A percentile compares a stretch with the other conserved stretches of the same genome.
phyloP scores from a whole-genome alignment of 2,888 invertebrate species.

The Piscicola geometra region DNA sequence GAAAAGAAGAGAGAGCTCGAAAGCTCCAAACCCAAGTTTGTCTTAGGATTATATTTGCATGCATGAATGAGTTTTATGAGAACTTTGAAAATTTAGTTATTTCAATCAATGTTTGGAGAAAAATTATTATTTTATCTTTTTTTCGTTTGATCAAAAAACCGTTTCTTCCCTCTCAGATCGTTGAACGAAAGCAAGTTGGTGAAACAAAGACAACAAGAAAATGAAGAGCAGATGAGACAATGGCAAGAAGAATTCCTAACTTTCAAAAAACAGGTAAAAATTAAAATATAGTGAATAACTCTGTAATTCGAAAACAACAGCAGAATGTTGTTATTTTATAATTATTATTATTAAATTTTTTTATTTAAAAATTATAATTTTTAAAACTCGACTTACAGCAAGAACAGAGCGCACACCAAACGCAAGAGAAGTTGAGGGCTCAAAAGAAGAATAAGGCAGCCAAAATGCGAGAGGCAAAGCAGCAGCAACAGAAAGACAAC shows the following conservation, averaged over 20 bases:
- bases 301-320: background rate
- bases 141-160: too few relatives aligned
- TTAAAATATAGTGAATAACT: background rate
- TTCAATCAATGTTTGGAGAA: too few relatives aligned
- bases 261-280: conserved; percentile 23
- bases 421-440: background rate
- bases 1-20: conserved; percentile 14
- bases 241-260: conserved; percentile 17
- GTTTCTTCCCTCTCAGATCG: too few relatives aligned
- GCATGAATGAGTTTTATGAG: too few relatives aligned
- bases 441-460: conserved; percentile 18
- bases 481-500: conserved; percentile 25
- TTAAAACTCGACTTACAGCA: conserved; percentile 21
- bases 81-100: too few relatives aligned
- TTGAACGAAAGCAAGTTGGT: background rate
- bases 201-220: conserved; percentile 16
- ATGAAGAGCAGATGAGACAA: conserved; percentile 19
- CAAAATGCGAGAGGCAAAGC: conserved; percentile 20
- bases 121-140: too few relatives aligned
- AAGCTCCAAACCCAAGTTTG: conserved; percentile 4
- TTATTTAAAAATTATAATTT: background rate
- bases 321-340: background rate
- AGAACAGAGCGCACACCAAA: conserved; percentile 18
- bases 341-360: background rate
- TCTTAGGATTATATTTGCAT: too few relatives aligned